A percentile compares a stretch with the other conserved stretches of the same genome.
phyloP scores from a whole-genome alignment of 2,888 invertebrate genomes.

The Ichneumoninae sp. region DNA sequence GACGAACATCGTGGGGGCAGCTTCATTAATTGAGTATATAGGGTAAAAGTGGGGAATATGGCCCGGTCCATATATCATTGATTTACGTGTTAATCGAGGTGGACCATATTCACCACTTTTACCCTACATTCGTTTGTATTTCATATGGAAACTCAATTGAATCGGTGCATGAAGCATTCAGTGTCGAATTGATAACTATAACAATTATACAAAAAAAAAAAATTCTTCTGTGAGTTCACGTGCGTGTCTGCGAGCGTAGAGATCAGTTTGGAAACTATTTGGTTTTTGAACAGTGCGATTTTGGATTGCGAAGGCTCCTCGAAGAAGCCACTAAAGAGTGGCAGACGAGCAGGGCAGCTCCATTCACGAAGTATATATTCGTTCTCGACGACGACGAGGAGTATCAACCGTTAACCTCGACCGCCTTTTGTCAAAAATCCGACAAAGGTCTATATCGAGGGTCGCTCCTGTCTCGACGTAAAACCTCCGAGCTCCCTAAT shows the following conservation, averaged over 20 bases:
- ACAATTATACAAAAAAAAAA: neutral
- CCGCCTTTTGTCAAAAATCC: slow-evolving; percentile 10
- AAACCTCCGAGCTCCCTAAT: slow-evolving; percentile 62
- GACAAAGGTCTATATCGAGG: neutral
- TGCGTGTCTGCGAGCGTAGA: neutral
- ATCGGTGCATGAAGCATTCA: neutral
- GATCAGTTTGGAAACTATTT: neutral
- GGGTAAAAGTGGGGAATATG: no score
- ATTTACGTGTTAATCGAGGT: no score
- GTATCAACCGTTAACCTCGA: slow-evolving; percentile 8
- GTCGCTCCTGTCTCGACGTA: slow-evolving; percentile 26
- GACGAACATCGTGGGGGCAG: neutral
- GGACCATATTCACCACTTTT: no score
- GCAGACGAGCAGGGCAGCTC: neutral
- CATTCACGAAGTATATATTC: neutral
- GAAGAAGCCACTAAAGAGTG: neutral
- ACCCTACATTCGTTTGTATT: neutral
- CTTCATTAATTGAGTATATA: neutral
- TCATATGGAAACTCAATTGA: neutral
- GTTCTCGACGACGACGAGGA: neutral
- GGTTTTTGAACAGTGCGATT: neutral
- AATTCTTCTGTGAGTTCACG: no score
- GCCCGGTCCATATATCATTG: no score
- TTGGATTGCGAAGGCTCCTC: neutral
- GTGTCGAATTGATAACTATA: neutral